Conservation (phyloP, 2,888 invertebrate genomes). For the Fabriciana adippe region DNA sequence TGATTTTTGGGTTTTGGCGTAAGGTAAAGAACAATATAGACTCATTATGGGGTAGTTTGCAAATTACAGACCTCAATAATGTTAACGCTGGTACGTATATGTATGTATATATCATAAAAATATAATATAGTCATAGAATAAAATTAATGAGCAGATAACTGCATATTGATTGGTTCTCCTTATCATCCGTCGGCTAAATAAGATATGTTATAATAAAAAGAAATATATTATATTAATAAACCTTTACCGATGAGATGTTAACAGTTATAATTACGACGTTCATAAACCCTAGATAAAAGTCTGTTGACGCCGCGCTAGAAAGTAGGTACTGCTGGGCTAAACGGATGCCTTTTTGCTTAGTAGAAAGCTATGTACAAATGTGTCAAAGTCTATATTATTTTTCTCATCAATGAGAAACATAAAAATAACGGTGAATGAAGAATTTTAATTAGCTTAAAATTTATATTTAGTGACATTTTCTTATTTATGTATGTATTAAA, state of each 20-base stretch:
- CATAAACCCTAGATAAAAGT: conserved; percentile 42
- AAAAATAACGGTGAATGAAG: conserved; percentile 26
- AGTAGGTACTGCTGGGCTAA: conserved; percentile 29
- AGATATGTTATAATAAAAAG: neutral
- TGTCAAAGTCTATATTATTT: conserved; percentile 37
- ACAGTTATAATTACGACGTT: conserved; percentile 38
- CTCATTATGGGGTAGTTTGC: too few species aligned
- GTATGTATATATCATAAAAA: too few species aligned
- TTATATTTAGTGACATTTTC: neutral
- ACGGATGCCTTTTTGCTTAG: conserved; percentile 32
- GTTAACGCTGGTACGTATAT: too few species aligned
- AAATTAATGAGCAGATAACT: neutral
- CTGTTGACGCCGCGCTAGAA: conserved; percentile 35
- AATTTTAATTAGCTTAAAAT: neutral
- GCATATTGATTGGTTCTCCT: neutral
- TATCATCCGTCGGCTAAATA: neutral
- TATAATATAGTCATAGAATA: too few species aligned
- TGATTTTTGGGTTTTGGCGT: too few species aligned
- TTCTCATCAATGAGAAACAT: conserved; percentile 10
- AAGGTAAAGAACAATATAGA: too few species aligned
- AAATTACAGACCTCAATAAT: too few species aligned
- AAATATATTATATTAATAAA: conserved; percentile 24
- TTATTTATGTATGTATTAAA: too few species aligned
- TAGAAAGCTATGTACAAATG: conserved; percentile 35
- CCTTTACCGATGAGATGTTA: conserved; percentile 34